phyloP scores from a whole-genome alignment of 1,140 invertebrate species.

The Chironomus tepperi region DNA sequence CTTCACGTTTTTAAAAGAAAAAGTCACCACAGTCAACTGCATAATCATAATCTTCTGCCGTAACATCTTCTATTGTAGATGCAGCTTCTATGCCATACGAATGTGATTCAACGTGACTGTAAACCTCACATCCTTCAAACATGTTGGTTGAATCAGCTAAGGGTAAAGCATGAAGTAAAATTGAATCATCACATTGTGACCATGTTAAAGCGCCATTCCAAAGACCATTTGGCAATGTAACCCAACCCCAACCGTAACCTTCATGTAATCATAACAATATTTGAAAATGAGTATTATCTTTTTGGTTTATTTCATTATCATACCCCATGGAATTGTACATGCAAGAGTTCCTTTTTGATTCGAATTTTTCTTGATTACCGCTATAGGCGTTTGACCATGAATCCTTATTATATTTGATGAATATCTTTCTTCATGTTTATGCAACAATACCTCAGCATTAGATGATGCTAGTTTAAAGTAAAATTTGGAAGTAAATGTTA shows the following conservation, averaged over 20 bases:
- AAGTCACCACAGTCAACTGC: constrained; percentile 53
- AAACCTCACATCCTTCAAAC: constrained; percentile 37
- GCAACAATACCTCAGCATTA: constrained; percentile 40
- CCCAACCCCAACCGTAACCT: constrained; percentile 52
- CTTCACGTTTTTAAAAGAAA: constrained; percentile 45
- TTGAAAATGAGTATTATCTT: not conserved
- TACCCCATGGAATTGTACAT: constrained; percentile 36
- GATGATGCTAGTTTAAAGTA: constrained; percentile 41
- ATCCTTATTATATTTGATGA: constrained; percentile 29
- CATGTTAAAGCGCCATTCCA: constrained; percentile 52
- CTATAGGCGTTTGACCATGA: constrained; percentile 38
- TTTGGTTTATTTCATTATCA: too few relatives aligned
- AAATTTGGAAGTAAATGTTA: not conserved
- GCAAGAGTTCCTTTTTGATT: constrained; percentile 38
- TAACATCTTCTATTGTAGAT: constrained; percentile 35
- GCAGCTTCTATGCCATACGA: not conserved
- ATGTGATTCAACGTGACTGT: not conserved
- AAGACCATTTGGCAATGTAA: constrained; percentile 49
- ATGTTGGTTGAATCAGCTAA: constrained; percentile 51
- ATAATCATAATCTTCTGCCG: constrained; percentile 53
- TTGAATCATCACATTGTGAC: constrained; percentile 52
- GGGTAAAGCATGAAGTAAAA: constrained; percentile 50
- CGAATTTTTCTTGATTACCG: constrained; percentile 38
- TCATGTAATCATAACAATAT: not conserved
- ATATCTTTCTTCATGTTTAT: constrained; percentile 18